These are phyloP conservation scores for Bufotes viridis DNA, from an alignment of 2,797 vertebrate species.

Conservation along the genomic window DNA sequence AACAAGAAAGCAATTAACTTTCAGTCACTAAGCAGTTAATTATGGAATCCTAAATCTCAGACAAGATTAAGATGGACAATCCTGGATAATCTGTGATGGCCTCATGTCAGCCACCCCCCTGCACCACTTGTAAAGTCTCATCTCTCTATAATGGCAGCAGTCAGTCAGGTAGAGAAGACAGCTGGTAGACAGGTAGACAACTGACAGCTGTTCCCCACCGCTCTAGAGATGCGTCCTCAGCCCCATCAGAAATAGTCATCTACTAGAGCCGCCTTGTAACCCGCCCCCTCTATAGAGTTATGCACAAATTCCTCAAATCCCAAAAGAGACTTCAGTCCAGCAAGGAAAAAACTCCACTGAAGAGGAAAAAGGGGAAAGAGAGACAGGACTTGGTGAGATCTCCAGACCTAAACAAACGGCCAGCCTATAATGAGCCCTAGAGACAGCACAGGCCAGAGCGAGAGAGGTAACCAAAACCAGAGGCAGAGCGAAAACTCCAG, in stretches of 20 bases:
- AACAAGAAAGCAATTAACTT: not conserved
- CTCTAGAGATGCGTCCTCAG: not conserved
- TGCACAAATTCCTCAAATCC: constrained; percentile 61
- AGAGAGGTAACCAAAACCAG: constrained; percentile 21
- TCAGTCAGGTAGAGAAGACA: too few species aligned
- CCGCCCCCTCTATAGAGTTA: constrained; percentile 55
- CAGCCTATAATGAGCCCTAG: constrained; percentile 5
- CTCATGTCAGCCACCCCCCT: not conserved
- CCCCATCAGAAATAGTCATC: constrained; percentile 24
- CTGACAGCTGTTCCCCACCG: not conserved
- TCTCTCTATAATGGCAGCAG: not conserved
- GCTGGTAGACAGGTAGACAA: constrained; percentile 21
- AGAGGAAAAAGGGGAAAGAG: constrained; percentile 1
- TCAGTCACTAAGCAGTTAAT: constrained; percentile 34
- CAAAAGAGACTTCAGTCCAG: constrained; percentile 29
- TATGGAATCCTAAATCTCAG: constrained; percentile 27
- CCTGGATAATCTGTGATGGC: constrained; percentile 25
- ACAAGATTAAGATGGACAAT: constrained; percentile 28
- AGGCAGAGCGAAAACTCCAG: constrained; percentile 26
- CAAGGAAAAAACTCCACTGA: constrained; percentile 1
- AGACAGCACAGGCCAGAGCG: not conserved
- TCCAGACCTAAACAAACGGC: constrained; percentile 17
- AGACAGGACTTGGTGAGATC: not conserved
- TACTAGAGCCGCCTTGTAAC: constrained; percentile 30
- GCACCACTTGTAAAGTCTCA: not conserved